Base-by-base conservation (phyloP, 1,140 invertebrate species). In the Lanistes nyassanus region DNA sequence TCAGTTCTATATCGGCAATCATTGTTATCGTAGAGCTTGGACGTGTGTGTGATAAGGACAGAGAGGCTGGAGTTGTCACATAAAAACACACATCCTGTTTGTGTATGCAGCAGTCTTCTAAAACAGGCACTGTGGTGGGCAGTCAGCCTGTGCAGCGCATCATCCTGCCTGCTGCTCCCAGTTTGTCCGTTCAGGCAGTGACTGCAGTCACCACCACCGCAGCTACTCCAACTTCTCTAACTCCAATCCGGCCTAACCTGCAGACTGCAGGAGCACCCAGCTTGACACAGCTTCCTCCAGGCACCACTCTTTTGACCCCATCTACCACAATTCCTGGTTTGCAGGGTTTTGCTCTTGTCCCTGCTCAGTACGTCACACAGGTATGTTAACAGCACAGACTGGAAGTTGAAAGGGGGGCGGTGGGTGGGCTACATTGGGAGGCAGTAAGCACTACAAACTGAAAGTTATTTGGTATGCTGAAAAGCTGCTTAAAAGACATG, bases 281-380 rank as follows among this genome's bases (percentile, higher is more conserved):
- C 39, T 79, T 92, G 21, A 89, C 87, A 78, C 90, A 90, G 75
- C 81, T 92, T 47, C 89, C 91, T 1, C 88, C 82, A 26, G 83
- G 83, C 56, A 91, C 87, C 29, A 80, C 92, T 0, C 90, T 92
- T 37, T 80, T 92, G 55, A 91, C 91, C 1, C 86, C 91, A 2
- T 88, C 88, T 80, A 86, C 88, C 11, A 91, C 75, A 71, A 75
- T 80, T 16, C 81, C 77, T 9, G 82, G 82, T 19, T 62, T 86
- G 16, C 87, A 86, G 60, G 89, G 91, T 74, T 91, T 92, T 87
- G 92, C 92, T 31, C 90, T 93, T 76, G 86, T 93, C 31, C 92
- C 92, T 58, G 91, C 92, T 34, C 91, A 92, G 70, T 92, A 92
- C 86, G 88, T 93, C 66, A 90, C 92, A 76, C 90, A 91, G 82